Conservation (phyloP, 2,888 invertebrate genomes). For the Drosophila nr. perissopoda region DNA sequence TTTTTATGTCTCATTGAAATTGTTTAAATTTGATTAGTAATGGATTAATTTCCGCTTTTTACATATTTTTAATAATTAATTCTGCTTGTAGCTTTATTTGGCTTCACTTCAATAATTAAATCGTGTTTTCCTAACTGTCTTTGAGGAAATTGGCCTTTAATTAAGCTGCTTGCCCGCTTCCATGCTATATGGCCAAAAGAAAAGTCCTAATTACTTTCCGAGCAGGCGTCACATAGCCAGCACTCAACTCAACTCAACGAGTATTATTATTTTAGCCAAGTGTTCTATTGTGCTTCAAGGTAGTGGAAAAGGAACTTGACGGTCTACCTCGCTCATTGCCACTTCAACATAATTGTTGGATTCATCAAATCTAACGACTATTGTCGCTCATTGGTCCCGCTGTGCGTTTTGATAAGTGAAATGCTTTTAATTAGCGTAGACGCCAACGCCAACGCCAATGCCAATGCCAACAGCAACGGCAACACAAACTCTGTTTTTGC, state of each 20-base stretch:
- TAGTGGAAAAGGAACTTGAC: constrained; percentile 5
- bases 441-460: constrained; percentile 24
- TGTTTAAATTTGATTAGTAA: background rate
- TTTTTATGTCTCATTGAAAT: background rate
- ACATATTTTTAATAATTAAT: constrained; percentile 7
- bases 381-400: constrained; percentile 42
- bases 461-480: constrained; percentile 15
- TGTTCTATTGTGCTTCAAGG: constrained; percentile 40
- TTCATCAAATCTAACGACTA: constrained; percentile 57
- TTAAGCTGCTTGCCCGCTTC: constrained; percentile 18
- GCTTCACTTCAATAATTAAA: background rate
- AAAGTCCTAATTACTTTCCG: constrained; percentile 6
- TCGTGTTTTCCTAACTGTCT: constrained; percentile 1
- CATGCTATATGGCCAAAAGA: constrained; percentile 14
- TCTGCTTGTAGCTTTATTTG: background rate
- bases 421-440: constrained; percentile 73
- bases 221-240: constrained; percentile 8
- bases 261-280: constrained; percentile 21
- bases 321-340: background rate
- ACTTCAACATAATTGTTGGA: background rate
- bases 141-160: constrained; percentile 20
- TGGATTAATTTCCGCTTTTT: background rate
- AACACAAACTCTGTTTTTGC: constrained; percentile 6
- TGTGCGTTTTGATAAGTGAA: constrained; percentile 72
- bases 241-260: background rate